Conservation (phyloP, 2,797 vertebrate genomes). For the Channa striata region DNA sequence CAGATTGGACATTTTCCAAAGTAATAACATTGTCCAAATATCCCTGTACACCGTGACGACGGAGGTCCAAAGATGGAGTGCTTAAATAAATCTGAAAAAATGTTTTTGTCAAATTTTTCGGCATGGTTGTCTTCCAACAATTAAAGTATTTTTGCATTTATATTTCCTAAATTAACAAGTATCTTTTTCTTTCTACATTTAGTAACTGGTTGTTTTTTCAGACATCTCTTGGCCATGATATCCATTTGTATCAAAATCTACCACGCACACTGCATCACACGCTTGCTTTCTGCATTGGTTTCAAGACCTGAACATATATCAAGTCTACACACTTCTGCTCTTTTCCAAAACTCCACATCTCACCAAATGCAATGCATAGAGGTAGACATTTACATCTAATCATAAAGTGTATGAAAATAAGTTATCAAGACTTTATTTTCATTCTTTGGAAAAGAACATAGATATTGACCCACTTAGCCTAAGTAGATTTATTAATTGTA, state of each 20-base stretch:
- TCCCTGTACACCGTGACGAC: too few relatives aligned
- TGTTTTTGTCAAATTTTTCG: too few relatives aligned
- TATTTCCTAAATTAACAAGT: neutral
- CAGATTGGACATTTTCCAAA: too few relatives aligned
- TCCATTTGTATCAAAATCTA: neutral
- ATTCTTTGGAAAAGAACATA: neutral
- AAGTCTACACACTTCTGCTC: neutral
- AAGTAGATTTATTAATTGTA: neutral
- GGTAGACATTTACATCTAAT: neutral
- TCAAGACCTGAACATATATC: neutral
- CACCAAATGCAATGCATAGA: constrained; percentile 1
- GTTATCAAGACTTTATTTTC: neutral
- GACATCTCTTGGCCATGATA: neutral
- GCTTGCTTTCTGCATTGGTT: neutral
- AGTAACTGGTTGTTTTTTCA: too few relatives aligned
- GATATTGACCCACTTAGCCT: neutral
- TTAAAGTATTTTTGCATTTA: neutral
- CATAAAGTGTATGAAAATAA: neutral
- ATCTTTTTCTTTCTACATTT: too few relatives aligned
- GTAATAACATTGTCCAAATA: too few relatives aligned
- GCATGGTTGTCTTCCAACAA: too few relatives aligned
- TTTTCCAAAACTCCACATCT: neutral
- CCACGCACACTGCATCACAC: neutral
- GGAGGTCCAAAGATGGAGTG: too few relatives aligned
- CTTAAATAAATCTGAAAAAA: too few relatives aligned